Evolutionary conservation across 2,113 vertebrate genomes (phyloP).

Genomic region (Crotalus helleri): DNA sequence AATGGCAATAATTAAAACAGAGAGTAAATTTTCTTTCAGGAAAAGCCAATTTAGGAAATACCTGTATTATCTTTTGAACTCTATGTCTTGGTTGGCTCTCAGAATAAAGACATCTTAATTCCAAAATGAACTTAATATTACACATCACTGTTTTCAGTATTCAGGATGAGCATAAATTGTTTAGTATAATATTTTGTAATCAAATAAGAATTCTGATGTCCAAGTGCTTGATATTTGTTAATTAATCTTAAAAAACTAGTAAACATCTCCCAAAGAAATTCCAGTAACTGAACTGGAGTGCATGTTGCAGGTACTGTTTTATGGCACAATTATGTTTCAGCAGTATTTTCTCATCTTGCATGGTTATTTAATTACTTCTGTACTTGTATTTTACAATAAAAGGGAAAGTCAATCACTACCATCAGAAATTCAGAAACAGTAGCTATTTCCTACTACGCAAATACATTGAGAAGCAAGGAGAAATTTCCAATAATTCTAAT

Average conservation of each 20-base stretch:
- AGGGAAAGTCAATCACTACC: background rate
- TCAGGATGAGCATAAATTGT: background rate
- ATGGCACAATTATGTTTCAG: background rate
- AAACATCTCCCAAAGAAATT: slow-evolving; percentile 29
- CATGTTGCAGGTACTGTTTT: background rate
- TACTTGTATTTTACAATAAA: slow-evolving; percentile 10
- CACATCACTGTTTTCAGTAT: fast-evolving
- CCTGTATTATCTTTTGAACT: background rate
- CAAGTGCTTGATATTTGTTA: slow-evolving; percentile 19
- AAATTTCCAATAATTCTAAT: background rate
- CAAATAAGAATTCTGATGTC: slow-evolving; percentile 23
- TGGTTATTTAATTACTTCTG: background rate
- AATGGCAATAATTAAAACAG: background rate
- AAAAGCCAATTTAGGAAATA: background rate
- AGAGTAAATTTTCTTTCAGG: background rate
- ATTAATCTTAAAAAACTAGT: slow-evolving; percentile 29
- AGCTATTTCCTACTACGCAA: background rate
- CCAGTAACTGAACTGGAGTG: slow-evolving; percentile 16
- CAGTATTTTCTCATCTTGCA: background rate
- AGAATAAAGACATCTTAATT: background rate
- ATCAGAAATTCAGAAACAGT: background rate
- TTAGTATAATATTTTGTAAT: background rate
- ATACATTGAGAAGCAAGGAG: background rate
- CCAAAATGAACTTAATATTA: background rate
- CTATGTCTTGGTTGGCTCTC: background rate